These are phyloP conservation scores for Cathartes aura DNA, from an alignment of 2,113 vertebrate species.

Conservation along the genomic window DNA sequence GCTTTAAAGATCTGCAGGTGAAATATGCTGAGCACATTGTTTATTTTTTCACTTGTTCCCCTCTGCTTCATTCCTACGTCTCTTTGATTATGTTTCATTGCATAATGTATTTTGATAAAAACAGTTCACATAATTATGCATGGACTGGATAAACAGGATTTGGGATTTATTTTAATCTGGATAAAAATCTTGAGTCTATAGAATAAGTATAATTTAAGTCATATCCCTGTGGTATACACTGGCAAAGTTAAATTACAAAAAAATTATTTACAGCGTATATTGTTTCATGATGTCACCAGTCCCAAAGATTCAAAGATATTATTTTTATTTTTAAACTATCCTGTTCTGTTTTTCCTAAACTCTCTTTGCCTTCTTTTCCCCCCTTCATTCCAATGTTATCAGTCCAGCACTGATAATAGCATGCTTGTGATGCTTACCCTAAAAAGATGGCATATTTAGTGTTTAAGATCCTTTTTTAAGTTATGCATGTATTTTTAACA, in stretches of 20 bases:
- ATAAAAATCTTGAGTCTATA: slow-evolving; percentile 38
- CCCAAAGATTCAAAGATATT: background rate
- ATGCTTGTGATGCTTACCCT: slow-evolving; percentile 5
- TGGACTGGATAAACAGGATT: slow-evolving; percentile 55
- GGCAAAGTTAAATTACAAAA: slow-evolving; percentile 9
- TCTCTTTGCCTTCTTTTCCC: background rate
- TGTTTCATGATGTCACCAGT: background rate
- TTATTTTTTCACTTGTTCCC: slow-evolving; percentile 26
- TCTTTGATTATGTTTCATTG: slow-evolving; percentile 31
- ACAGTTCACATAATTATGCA: slow-evolving; percentile 37
- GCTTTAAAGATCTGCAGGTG: background rate
- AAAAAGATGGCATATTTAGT: background rate
- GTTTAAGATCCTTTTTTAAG: background rate
- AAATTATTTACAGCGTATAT: background rate
- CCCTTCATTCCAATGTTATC: background rate
- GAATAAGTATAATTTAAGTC: slow-evolving; percentile 43
- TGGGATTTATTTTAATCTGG: slow-evolving; percentile 60
- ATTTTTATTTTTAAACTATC: background rate
- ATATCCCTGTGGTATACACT: background rate
- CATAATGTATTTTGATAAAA: slow-evolving; percentile 45
- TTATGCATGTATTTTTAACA: slow-evolving; percentile 45
- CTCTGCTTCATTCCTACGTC: background rate
- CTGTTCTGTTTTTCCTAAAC: slow-evolving; percentile 37
- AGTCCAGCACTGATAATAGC: slow-evolving; percentile 43
- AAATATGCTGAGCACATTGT: slow-evolving; percentile 3